phyloP scores from a whole-genome alignment of 2,797 vertebrate species.

The Triplophysa yarkandensis region DNA sequence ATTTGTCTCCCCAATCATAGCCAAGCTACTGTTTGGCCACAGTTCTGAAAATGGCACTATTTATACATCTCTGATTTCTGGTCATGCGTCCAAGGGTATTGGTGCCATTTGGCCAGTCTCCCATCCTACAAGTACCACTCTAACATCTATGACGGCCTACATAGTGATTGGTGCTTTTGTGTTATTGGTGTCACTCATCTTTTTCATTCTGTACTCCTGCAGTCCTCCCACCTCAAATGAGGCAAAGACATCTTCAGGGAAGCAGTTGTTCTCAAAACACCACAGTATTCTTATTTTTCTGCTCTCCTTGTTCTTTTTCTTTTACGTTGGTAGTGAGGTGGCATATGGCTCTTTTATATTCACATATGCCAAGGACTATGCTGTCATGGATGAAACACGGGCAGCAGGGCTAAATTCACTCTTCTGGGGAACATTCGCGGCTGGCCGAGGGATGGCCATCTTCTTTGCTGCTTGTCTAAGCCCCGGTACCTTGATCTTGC shows the following conservation, averaged over 20 bases:
- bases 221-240: slow-evolving; percentile 59
- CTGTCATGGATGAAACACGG: slow-evolving; percentile 70
- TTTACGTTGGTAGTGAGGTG: slow-evolving; percentile 90
- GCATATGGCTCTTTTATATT: slow-evolving; percentile 90
- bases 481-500: slow-evolving; percentile 86
- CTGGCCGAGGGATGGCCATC: slow-evolving; percentile 82
- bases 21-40: slow-evolving; percentile 80
- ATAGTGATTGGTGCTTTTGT: slow-evolving; percentile 80
- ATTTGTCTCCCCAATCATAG: slow-evolving; percentile 86
- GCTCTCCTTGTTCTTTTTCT: slow-evolving; percentile 87
- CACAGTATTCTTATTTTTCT: slow-evolving; percentile 80
- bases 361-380: slow-evolving; percentile 79
- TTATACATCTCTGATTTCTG: neutral
- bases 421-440: slow-evolving; percentile 90
- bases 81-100: slow-evolving; percentile 1
- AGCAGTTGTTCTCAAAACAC: slow-evolving; percentile 72
- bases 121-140: slow-evolving; percentile 34
- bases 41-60: neutral
- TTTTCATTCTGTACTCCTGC: slow-evolving; percentile 78
- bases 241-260: slow-evolving; percentile 59
- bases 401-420: slow-evolving; percentile 87
- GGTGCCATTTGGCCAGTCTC: neutral
- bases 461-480: slow-evolving; percentile 80
- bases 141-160: slow-evolving; percentile 85
- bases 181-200: slow-evolving; percentile 75